Evolutionary conservation across 2,888 invertebrate species (phyloP), one percentile per base, ranked within the genome.

Genomic region (Cryptophagus acutangulus): DNA sequence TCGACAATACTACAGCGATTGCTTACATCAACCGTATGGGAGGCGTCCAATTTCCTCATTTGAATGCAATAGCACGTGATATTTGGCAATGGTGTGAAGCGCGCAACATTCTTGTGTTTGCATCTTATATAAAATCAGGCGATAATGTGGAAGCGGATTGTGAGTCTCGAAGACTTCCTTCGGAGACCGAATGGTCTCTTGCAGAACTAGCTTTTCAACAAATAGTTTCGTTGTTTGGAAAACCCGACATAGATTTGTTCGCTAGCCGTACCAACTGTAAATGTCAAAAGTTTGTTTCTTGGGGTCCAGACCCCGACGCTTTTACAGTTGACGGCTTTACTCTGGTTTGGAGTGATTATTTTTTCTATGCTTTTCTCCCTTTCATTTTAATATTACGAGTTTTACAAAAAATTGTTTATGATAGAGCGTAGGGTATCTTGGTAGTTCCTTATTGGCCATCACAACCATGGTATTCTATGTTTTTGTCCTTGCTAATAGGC

Each of bases 241-340:
- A 33, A 16, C 48, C 48, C 12, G 44, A 48, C 2, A 49, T 51
- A 10, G 54, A 59, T 31, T 35, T 56, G 4, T 57, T 58, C 41
- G 54, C 58, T 5, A 48, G 49, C 1, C 36, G 40, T 9, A 33
- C 38, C 5, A 58, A 58, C 40, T 17, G 37, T 12, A 58, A 59
- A 41, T 58, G n/a, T n/a, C n/a, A n/a, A n/a, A n/a, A n/a, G n/a
- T n/a, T n/a, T n/a, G n/a, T n/a, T n/a, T n/a, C n/a, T 20, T 20
- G 20, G 20, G 9, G 9, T 8, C 9, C 9, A 6, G 20, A 20
- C 9, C 20, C 20, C 6, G 20, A 20, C 9, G 6, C 20, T 20
- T 20, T 20, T 20, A 20, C 15, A 8, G 33, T 33, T 8, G 33
- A 33, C 10, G 33, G 15, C 10, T 33, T 33, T 10, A 33, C 16